Percentiles rank a stretch among this genome's conserved stretches.
phyloP scores from a whole-genome alignment of 2,888 invertebrate species.

The Slavum lentiscoides region DNA sequence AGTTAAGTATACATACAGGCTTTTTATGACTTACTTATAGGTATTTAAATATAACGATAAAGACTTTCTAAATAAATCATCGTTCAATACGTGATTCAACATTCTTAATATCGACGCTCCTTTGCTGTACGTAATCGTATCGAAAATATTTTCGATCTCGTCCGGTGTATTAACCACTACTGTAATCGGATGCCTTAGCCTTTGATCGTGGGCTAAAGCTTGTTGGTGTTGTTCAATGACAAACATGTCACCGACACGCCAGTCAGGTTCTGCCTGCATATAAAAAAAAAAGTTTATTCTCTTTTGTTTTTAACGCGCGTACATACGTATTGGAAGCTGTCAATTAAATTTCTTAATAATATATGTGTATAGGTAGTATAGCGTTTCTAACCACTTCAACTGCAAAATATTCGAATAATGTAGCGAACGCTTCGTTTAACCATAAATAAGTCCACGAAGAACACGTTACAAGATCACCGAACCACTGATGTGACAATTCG shows the following conservation, averaged over 20 bases:
- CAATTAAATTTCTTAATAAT: too few relatives aligned
- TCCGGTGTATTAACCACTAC: conserved; percentile 65
- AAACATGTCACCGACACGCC: conserved; percentile 56
- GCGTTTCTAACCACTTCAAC: conserved; percentile 44
- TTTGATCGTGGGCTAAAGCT: conserved; percentile 66
- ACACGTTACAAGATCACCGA: conserved; percentile 88
- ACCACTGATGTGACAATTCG: conserved; percentile 96
- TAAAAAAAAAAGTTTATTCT: background rate
- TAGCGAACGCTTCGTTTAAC: conserved; percentile 55
- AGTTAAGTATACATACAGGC: background rate
- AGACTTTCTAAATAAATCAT: conserved; percentile 63
- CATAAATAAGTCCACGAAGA: conserved; percentile 54
- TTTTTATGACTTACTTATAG: conserved; percentile 53
- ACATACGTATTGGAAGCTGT: too few relatives aligned
- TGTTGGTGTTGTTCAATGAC: conserved; percentile 60
- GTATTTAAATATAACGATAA: conserved; percentile 64
- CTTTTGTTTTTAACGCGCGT: background rate
- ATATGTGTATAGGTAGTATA: too few relatives aligned
- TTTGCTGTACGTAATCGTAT: conserved; percentile 71
- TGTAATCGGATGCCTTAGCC: conserved; percentile 66
- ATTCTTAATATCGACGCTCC: conserved; percentile 70
- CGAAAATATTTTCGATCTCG: conserved; percentile 68
- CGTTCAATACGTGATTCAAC: conserved; percentile 69
- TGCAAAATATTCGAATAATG: conserved; percentile 54
- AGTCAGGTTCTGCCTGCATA: conserved; percentile 55